Base-by-base conservation (phyloP, 2,113 vertebrate species). In the Pardalotus punctatus region DNA sequence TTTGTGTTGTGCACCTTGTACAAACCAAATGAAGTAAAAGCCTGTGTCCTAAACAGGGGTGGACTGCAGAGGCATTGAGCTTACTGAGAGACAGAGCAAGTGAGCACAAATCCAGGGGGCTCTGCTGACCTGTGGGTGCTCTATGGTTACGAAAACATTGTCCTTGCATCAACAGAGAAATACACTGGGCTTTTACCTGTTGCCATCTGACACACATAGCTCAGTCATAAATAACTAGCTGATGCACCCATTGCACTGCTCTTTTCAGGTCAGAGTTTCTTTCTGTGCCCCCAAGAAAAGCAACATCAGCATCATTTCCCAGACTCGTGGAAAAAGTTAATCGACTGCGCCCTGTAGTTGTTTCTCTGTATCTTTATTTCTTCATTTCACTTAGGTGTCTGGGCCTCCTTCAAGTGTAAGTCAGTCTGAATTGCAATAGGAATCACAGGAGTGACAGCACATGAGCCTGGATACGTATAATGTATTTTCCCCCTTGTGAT, bases 391-490 rank as follows among this genome's bases (percentile, higher is more conserved):
- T 16, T 18, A 29, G 10, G 10, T 33, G 8, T 36, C 27, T 67
- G 21, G 29, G 19, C 9, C 14, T 66, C 9, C 38, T 81, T 84
- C 45, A 33, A 31, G 21, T 45, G 16, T 47, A 21, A 73, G 11
- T 25, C 42, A 56, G 14, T 48, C 42, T 69, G 66, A 78, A 45
- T 29, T 76, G 36, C 43, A 71, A 24, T 10, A 13, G 27, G 79
- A 70, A 76, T 35, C 16, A 69, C 12, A 43, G 2, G 3, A 81
- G 16, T 33, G 72, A 27, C 11, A 56, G 4, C 53, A 36, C 2
- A 2, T 28, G 29, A 69, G 17, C 31, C 24, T 61, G 36, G 24
- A 25, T 17, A 48, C 0, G 0, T 50, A 22, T 0, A 45, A 12
- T 14, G 1, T 31, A 25, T 62, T 62, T 80, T 88, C 11, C 23